Evolutionary conservation across 2,113 vertebrate species (phyloP), one percentile per base, ranked within the genome.

Genomic region (Tiliqua scincoides): DNA sequence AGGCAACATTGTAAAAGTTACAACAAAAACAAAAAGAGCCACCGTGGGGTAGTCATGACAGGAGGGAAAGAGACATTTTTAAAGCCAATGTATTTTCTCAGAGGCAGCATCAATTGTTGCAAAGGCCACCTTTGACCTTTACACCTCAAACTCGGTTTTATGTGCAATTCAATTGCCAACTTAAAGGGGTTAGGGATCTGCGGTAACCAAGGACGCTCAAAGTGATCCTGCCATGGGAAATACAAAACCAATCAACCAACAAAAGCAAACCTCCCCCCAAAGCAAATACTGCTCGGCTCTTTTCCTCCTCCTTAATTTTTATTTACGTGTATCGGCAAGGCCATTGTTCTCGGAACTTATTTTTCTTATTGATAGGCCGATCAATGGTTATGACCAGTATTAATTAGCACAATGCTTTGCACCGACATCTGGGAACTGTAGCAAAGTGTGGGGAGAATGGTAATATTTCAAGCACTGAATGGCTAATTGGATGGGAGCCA

Each of bases 71-170:
- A 82, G 89, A 83, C 81, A 78, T 85, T 90, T 37, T 76, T 93
- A 63, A 87, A 89, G 89, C 54, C 82, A 73, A 59, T 79, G 57
- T 89, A 65, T 88, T 88, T 79, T 84, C 77, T 82, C 78, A 85
- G 84, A 88, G 74, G 88, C 65, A 79, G 18, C 82, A 91, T 91
- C 91, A 93, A 30, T 93, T 82, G 15, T 92, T 94, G 90, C 61
- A 92, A 77, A 89, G 91, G 62, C 57, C 87, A 85, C 72, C 88
- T 92, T 81, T 90, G 77, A 92, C 89, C 85, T 93, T 82, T 90
- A 82, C 88, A 78, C 88, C 92, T 92, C 90, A 87, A 59, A 89
- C 57, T 30, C 84, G 17, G 61, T 63, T 91, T 87, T 82, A 20
- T 85, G 37, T 82, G 21, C 37, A 78, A 8, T 91, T 89, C 67